A percentile compares a stretch with the other conserved stretches of the same genome.
These are phyloP conservation scores for Drosophila ironensis DNA, from an alignment of 1,140 invertebrate genomes.

Conservation along the genomic window DNA sequence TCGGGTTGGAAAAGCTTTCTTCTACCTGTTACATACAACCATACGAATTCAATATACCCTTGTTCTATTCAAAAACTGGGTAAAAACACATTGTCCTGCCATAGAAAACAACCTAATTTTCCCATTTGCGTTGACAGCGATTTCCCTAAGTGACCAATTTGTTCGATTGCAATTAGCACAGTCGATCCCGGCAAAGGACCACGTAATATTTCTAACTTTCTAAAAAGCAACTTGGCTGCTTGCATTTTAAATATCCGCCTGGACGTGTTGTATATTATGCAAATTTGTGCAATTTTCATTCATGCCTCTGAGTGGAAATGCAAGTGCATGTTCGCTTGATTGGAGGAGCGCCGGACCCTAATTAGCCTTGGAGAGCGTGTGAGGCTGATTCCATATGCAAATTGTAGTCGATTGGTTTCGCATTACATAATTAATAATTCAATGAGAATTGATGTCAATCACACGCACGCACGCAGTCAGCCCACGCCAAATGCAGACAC, in stretches of 20 bases:
- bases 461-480: constrained; percentile 37
- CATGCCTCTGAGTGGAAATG: neutral
- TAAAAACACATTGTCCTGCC: neutral
- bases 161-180: constrained; percentile 31
- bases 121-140: constrained; percentile 31
- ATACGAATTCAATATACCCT: too few species aligned
- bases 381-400: constrained; percentile 71
- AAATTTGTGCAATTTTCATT: constrained; percentile 72
- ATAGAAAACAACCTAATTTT: constrained; percentile 38
- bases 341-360: constrained; percentile 26
- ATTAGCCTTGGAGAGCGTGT: constrained; percentile 60
- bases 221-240: constrained; percentile 19
- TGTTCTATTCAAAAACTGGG: neutral
- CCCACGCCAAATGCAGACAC: neutral
- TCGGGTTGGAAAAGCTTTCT: too few species aligned
- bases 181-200: constrained; percentile 7
- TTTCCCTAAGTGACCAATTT: constrained; percentile 45
- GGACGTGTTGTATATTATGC: constrained; percentile 41
- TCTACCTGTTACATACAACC: too few species aligned
- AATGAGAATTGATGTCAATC: constrained; percentile 73
- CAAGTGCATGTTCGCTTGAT: neutral
- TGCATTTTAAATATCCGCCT: constrained; percentile 42
- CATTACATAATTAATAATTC: constrained; percentile 80
- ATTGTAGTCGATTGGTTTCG: constrained; percentile 74
- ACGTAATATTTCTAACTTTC: constrained; percentile 8